Conservation (phyloP, 2,797 vertebrate species). For the Aulostomus chinensis region DNA sequence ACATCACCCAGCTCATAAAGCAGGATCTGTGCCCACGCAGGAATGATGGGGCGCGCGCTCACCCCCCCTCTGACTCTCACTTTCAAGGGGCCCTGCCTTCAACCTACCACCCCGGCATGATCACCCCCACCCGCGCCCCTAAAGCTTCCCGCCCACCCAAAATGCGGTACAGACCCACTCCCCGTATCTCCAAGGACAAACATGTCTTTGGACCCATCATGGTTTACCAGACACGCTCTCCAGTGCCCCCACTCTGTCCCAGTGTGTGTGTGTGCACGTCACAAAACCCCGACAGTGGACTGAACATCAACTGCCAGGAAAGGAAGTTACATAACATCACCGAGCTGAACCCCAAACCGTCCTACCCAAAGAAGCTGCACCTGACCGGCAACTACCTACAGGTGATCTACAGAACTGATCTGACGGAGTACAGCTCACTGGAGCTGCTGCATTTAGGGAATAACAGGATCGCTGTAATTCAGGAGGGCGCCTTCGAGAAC, state of each 20-base stretch:
- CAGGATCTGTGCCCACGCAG: slow-evolving; percentile 95
- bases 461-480: slow-evolving; percentile 93
- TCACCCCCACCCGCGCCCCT: slow-evolving; percentile 85
- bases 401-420: slow-evolving; percentile 88
- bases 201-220: slow-evolving; percentile 98
- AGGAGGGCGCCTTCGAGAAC: slow-evolving; percentile 95
- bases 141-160: slow-evolving; percentile 94
- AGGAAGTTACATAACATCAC: slow-evolving; percentile 93
- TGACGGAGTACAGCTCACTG: slow-evolving; percentile 90
- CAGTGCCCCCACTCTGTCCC: slow-evolving; percentile 91
- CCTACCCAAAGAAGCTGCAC: slow-evolving; percentile 96
- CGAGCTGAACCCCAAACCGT: slow-evolving; percentile 91
- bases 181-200: slow-evolving; percentile 90
- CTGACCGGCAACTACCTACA: slow-evolving; percentile 97
- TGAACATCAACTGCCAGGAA: slow-evolving; percentile 97
- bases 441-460: slow-evolving; percentile 96
- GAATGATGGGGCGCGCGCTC: slow-evolving; percentile 81
- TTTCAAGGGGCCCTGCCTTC: slow-evolving; percentile 81
- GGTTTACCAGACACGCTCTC: slow-evolving; percentile 98
- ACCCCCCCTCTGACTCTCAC: slow-evolving; percentile 85
- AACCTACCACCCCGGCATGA: slow-evolving; percentile 84
- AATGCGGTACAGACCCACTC: slow-evolving; percentile 91
- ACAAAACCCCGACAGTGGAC: slow-evolving; percentile 91
- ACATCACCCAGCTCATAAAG: slow-evolving; percentile 94
- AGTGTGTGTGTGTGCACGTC: slow-evolving; percentile 91